These are phyloP conservation scores for Chlamydotis undulata DNA, from an alignment of 2,113 vertebrate species.

Conservation along the genomic window DNA sequence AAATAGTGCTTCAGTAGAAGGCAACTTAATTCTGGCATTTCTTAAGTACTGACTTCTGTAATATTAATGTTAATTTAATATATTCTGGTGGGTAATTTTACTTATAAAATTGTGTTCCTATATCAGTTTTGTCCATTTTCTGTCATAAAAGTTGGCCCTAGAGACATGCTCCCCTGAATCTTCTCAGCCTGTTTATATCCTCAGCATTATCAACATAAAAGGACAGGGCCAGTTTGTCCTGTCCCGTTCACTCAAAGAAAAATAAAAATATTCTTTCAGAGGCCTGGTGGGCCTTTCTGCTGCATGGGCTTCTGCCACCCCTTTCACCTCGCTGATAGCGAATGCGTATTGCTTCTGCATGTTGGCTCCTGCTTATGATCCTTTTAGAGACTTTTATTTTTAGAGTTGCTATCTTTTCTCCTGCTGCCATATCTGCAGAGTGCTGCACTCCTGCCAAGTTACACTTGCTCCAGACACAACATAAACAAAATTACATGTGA, in stretches of 20 bases:
- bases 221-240: background rate
- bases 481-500: slow-evolving; percentile 31
- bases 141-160: background rate
- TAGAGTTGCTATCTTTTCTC: slow-evolving; percentile 56
- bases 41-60: background rate
- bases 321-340: background rate
- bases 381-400: slow-evolving; percentile 60
- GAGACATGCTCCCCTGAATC: background rate
- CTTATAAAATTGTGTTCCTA: background rate
- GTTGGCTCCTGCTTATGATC: slow-evolving; percentile 5
- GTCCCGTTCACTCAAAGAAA: background rate
- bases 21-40: background rate
- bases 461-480: slow-evolving; percentile 50
- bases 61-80: background rate
- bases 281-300: background rate
- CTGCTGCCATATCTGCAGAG: slow-evolving; percentile 43
- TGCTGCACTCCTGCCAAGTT: slow-evolving; percentile 58
- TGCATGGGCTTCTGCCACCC: background rate
- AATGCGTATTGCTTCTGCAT: background rate
- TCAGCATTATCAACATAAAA: background rate
- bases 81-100: background rate
- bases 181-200: background rate
- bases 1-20: background rate
- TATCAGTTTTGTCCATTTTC: background rate
- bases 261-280: background rate